Percentiles rank a stretch among this genome's conserved stretches.
phyloP scores from a whole-genome alignment of 2,113 vertebrate species.

The Etheostoma cragini region DNA sequence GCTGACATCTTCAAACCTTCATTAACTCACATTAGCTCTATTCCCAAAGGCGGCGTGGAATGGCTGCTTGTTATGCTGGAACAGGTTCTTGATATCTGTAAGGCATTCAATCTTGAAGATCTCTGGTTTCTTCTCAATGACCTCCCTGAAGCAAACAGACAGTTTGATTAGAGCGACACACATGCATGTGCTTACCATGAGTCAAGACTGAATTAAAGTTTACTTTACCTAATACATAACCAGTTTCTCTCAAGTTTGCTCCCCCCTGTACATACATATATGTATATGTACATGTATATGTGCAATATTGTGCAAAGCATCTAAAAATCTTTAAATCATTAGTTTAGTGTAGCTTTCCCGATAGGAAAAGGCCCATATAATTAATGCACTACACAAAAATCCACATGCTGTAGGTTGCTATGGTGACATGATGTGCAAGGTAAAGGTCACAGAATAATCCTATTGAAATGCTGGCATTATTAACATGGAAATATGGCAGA shows the following conservation, averaged over 20 bases:
- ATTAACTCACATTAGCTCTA: conserved; percentile 89
- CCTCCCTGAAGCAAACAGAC: conserved; percentile 87
- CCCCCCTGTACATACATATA: not conserved
- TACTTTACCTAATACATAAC: not conserved
- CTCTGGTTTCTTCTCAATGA: conserved; percentile 99
- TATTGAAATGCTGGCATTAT: not conserved
- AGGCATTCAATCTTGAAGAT: conserved; percentile 99
- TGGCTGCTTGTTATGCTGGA: conserved; percentile 91
- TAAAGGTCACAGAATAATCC: conserved; percentile 21
- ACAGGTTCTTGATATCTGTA: conserved; percentile 98
- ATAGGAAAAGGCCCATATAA: not conserved
- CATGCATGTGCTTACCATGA: not conserved
- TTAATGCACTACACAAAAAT: not conserved
- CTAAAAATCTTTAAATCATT: not conserved
- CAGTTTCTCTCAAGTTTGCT: not conserved
- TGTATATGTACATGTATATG: not conserved
- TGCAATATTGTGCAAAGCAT: not conserved
- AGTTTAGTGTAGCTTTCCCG: not conserved
- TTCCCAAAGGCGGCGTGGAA: conserved; percentile 99
- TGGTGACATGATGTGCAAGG: conserved; percentile 1
- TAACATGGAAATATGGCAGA: conserved; percentile 9
- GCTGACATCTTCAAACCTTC: conserved; percentile 61
- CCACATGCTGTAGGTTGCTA: conserved; percentile 19
- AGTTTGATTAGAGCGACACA: conserved; percentile 34
- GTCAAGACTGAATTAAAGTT: conserved; percentile 6